Evolutionary conservation across 2,888 invertebrate genomes (phyloP).

Genomic region (Macrophya alboannulata): DNA sequence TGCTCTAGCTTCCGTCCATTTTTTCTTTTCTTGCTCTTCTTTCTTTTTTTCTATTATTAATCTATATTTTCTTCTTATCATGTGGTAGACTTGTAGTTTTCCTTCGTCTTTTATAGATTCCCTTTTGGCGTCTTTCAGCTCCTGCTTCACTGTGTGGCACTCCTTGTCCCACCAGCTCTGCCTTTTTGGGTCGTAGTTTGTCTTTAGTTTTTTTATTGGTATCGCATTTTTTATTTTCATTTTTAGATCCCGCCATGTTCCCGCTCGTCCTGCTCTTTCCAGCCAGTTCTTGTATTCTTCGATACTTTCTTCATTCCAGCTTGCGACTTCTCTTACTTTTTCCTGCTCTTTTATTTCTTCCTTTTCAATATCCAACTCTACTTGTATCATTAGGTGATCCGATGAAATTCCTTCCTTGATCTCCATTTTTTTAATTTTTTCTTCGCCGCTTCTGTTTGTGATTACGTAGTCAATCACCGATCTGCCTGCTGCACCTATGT

Average conservation of each 20-base stretch:
- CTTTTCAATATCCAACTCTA: not conserved
- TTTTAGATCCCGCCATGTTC: not conserved
- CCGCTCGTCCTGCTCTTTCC: not conserved
- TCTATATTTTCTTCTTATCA: not conserved
- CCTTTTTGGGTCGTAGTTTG: no score
- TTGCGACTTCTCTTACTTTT: not conserved
- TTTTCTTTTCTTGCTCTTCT: not conserved
- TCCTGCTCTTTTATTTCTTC: not conserved
- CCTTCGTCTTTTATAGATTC: no score
- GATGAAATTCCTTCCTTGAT: not conserved
- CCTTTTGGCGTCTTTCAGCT: no score
- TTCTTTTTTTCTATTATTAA: not conserved
- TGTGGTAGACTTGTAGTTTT: no score
- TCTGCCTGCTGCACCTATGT: not conserved
- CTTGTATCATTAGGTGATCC: not conserved
- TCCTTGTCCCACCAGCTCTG: no score
- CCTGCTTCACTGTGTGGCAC: no score
- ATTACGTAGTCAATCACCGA: constrained; percentile 6
- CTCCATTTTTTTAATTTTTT: not conserved
- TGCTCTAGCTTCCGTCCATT: not conserved
- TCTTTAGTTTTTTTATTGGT: no score
- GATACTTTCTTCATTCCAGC: not conserved
- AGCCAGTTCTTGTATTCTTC: not conserved
- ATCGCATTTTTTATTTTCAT: no score
- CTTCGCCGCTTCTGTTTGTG: not conserved